Conservation (phyloP, 2,113 vertebrate genomes). For the Rhinopomastus cyanomelas region DNA sequence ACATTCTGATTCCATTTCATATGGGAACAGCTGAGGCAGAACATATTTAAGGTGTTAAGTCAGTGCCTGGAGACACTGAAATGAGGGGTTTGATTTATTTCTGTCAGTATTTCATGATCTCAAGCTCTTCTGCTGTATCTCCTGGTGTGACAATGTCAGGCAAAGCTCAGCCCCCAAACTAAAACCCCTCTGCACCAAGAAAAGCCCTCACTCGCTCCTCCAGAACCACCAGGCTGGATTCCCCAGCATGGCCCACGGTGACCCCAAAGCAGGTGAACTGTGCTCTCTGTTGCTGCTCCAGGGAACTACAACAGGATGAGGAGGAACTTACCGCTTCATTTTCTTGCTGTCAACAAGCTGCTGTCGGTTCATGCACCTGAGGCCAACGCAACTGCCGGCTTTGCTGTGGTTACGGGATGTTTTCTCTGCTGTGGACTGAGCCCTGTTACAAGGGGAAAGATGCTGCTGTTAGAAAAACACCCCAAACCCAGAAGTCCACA, state of each 20-base stretch:
- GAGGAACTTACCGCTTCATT: conserved; percentile 71
- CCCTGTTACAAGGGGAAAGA: conserved; percentile 60
- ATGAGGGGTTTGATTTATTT: neutral
- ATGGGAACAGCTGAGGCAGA: neutral
- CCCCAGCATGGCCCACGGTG: neutral
- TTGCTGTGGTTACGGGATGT: conserved; percentile 4
- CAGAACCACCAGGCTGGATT: neutral
- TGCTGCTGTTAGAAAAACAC: neutral
- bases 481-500: neutral
- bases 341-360: conserved; percentile 60
- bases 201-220: neutral
- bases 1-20: neutral
- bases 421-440: conserved; percentile 70
- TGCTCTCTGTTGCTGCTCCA: neutral
- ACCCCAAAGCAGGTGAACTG: neutral
- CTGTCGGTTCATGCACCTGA: conserved; percentile 51
- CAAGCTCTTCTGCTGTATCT: neutral
- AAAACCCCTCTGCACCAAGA: neutral
- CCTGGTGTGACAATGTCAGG: too few relatives aligned
- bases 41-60: neutral
- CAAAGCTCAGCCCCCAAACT: neutral
- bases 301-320: conserved; percentile 8
- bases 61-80: neutral
- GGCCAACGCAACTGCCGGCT: conserved; percentile 48
- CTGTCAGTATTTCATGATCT: neutral